phyloP scores from a whole-genome alignment of 2,113 vertebrate genomes.

The Litocranius walleri region DNA sequence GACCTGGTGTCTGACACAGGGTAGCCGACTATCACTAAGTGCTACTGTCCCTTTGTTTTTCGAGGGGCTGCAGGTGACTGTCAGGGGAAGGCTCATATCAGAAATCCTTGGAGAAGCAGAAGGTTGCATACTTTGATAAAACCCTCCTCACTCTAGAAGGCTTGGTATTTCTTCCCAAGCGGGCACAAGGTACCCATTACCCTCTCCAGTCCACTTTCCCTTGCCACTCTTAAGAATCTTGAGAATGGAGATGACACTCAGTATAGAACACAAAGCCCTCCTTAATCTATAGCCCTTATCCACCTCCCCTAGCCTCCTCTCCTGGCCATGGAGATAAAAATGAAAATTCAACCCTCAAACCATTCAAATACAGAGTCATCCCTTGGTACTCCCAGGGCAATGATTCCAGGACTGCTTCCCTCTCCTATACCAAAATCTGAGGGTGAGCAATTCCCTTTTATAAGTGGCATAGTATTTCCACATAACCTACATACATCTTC shows the following conservation, averaged over 20 bases:
- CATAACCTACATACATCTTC: not conserved
- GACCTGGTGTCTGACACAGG: not conserved
- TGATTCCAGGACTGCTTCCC: not conserved
- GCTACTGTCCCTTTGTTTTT: not conserved
- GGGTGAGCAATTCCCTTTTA: not conserved
- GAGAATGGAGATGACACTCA: not conserved
- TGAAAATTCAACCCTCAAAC: not conserved
- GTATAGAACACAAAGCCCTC: not conserved
- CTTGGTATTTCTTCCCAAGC: not conserved
- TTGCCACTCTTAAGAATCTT: not conserved
- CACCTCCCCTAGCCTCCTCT: not conserved
- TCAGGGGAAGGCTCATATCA: not conserved
- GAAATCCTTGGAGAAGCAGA: not conserved
- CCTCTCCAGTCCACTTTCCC: not conserved
- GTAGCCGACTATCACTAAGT: not conserved
- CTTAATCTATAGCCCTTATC: not conserved
- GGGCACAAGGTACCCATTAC: not conserved
- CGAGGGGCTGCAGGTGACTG: fast-evolving
- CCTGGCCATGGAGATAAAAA: not conserved
- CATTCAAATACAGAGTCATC: not conserved
- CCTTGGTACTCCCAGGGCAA: not conserved
- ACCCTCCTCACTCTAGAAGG: not conserved
- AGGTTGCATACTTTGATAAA: not conserved
- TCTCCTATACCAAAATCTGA: not conserved
- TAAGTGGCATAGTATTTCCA: not conserved